phyloP scores from a whole-genome alignment of 1,140 invertebrate genomes.

The Polypedilum vanderplanki region DNA sequence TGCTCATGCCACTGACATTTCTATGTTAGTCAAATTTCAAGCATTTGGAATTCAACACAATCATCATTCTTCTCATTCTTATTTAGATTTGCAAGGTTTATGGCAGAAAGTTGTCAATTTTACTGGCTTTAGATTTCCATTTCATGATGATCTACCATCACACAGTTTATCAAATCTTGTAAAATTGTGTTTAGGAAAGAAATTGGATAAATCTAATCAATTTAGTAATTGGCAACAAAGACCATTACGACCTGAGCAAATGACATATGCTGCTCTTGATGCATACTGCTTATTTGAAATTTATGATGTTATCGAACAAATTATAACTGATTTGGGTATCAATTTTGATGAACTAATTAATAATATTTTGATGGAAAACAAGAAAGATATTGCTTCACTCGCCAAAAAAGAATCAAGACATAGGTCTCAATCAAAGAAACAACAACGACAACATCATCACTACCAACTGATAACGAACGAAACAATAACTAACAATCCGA shows the following conservation, averaged over 20 bases:
- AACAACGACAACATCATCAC: neutral
- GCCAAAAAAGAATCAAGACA: slow-evolving; percentile 31
- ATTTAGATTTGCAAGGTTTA: slow-evolving; percentile 39
- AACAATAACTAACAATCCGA: neutral
- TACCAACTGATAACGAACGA: too few species aligned
- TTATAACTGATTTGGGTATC: slow-evolving; percentile 45
- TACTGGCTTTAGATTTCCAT: slow-evolving; percentile 37
- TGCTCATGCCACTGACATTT: slow-evolving; percentile 38
- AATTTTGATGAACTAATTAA: slow-evolving; percentile 50
- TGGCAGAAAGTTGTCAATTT: slow-evolving; percentile 39
- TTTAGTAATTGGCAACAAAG: slow-evolving; percentile 79
- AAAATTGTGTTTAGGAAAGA: slow-evolving; percentile 58
- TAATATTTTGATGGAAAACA: slow-evolving; percentile 43
- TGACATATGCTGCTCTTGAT: slow-evolving; percentile 74
- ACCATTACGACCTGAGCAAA: slow-evolving; percentile 64
- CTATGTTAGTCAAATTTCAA: slow-evolving; percentile 40
- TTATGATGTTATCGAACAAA: slow-evolving; percentile 50
- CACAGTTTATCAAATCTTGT: slow-evolving; percentile 56
- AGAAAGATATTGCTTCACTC: slow-evolving; percentile 16
- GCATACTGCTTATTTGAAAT: slow-evolving; percentile 69
- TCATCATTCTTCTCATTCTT: slow-evolving; percentile 35
- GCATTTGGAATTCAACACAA: slow-evolving; percentile 35
- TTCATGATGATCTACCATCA: slow-evolving; percentile 32
- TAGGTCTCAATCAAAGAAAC: slow-evolving; percentile 30
- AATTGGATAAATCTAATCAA: slow-evolving; percentile 71